Conservation (phyloP, 2,888 invertebrate species). For the Leptinotarsa tumamoca region DNA sequence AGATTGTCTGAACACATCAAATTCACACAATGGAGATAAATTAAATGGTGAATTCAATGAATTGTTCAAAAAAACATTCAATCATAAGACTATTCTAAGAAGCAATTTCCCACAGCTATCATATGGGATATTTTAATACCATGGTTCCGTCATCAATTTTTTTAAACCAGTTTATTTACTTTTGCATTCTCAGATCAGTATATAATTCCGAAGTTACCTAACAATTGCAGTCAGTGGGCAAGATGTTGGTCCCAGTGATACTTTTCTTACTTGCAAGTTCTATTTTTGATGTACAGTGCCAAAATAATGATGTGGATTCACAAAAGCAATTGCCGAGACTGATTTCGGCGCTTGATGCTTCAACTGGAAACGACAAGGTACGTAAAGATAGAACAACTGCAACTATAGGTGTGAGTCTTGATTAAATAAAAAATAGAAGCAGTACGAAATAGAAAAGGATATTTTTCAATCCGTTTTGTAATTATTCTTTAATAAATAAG, state of each 20-base stretch:
- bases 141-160: not conserved
- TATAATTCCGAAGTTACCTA: not conserved
- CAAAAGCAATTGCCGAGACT: not conserved
- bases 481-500: too few relatives aligned
- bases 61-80: not conserved
- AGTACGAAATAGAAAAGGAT: too few relatives aligned
- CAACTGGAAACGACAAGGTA: not conserved
- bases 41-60: not conserved
- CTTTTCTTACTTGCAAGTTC: not conserved
- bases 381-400: not conserved
- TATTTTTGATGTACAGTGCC: not conserved
- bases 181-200: not conserved
- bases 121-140: not conserved
- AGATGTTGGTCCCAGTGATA: not conserved
- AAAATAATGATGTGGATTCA: not conserved
- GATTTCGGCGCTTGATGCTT: not conserved
- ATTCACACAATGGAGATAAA: not conserved
- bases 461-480: too few relatives aligned
- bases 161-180: not conserved
- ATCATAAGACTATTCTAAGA: not conserved
- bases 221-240: not conserved
- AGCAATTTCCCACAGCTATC: not conserved
- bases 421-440: too few relatives aligned
- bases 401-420: too few relatives aligned
- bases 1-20: not conserved